Evolutionary conservation across 2,888 invertebrate genomes (phyloP).

Genomic region (Tricholauxania praeusta): DNA sequence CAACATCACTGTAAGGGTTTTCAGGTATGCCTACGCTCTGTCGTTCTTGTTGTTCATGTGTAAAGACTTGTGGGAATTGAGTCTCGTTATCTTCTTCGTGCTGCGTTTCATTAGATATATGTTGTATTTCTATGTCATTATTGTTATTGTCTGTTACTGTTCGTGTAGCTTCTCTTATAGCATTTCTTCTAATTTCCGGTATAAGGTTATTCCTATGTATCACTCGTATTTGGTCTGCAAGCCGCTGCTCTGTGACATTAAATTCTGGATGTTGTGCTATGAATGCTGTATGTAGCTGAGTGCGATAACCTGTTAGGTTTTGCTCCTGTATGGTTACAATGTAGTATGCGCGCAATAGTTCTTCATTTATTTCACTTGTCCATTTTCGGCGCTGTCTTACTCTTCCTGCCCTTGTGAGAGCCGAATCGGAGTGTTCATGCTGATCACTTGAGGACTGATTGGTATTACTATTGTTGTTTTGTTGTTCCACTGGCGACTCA

Average conservation of each 20-base stretch:
- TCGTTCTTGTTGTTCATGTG: too few species aligned
- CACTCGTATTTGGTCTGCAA: too few species aligned
- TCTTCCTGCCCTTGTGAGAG: constrained; percentile 24
- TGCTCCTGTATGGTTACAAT: constrained; percentile 22
- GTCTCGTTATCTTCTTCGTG: neutral
- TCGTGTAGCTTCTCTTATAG: constrained; percentile 11
- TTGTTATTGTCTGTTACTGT: neutral
- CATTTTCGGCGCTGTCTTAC: constrained; percentile 33
- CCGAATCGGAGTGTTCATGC: too few species aligned
- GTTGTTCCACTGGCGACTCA: constrained; percentile 41
- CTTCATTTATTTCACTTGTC: constrained; percentile 31
- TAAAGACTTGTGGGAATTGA: neutral
- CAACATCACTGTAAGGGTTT: too few species aligned
- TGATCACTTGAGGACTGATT: too few species aligned
- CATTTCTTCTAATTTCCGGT: constrained; percentile 20
- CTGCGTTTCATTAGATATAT: neutral
- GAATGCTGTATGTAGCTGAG: constrained; percentile 18
- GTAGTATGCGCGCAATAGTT: constrained; percentile 30
- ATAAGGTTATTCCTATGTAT: constrained; percentile 15
- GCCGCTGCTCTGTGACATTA: too few species aligned
- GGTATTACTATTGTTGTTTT: too few species aligned
- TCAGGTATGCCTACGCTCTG: too few species aligned
- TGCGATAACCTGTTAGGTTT: constrained; percentile 32
- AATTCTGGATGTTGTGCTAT: constrained; percentile 27
- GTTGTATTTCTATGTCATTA: neutral